Evolutionary conservation across 92 coral and sea anemone species (phyloP).

Genomic region (Zoanthus sansibaricus): DNA sequence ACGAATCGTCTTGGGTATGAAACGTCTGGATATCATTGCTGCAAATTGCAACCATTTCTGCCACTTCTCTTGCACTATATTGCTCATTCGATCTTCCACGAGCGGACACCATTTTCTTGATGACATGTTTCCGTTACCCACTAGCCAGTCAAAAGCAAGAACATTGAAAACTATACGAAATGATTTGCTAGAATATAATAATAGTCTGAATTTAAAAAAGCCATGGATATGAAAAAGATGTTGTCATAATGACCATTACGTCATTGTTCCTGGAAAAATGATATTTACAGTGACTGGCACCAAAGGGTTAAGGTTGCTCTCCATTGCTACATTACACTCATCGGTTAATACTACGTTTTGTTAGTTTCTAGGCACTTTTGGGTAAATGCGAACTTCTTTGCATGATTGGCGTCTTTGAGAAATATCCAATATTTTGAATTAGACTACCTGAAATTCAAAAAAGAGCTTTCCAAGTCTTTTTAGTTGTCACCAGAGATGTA

Average conservation of each 20-base stretch:
- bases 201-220: not conserved
- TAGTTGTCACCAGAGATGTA: slow-evolving; percentile 44
- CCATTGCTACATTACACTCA: no score
- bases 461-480: slow-evolving; percentile 44
- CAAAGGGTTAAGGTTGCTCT: not conserved
- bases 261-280: slow-evolving; percentile 4
- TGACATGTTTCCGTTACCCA: not conserved
- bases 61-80: not conserved
- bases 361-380: slow-evolving; percentile 40
- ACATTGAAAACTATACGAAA: not conserved
- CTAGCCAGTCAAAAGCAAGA: not conserved
- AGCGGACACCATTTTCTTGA: not conserved
- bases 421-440: no score
- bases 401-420: slow-evolving; percentile 57
- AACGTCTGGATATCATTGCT: no score
- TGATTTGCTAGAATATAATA: not conserved
- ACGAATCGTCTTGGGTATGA: no score
- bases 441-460: slow-evolving; percentile 61
- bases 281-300: not conserved
- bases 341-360: not conserved
- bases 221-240: not conserved
- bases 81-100: not conserved
- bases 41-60: no score
- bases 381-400: slow-evolving; percentile 59
- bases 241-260: not conserved